Conservation (phyloP, 2,113 vertebrate genomes). For the Tychaedon coryphoeus region DNA sequence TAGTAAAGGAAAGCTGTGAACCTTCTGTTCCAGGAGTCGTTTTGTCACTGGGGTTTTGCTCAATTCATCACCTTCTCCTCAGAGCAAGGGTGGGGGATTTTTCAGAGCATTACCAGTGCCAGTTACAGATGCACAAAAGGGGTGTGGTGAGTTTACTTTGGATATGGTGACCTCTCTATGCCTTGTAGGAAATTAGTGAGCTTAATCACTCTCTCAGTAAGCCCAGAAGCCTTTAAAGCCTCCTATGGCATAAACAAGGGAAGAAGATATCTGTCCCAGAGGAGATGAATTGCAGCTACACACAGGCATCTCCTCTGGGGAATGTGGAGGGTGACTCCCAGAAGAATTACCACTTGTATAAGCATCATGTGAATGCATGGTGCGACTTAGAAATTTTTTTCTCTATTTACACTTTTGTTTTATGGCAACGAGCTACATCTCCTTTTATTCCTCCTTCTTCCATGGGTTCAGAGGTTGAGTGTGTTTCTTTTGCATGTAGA, state of each 20-base stretch:
- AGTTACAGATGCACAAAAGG: neutral
- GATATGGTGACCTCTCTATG: neutral
- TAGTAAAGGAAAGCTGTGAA: neutral
- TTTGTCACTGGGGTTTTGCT: neutral
- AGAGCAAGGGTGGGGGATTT: accelerated
- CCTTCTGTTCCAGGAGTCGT: neutral
- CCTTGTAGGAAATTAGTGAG: neutral
- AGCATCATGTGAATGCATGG: neutral
- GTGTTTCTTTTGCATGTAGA: neutral
- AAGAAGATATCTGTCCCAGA: neutral
- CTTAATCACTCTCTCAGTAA: neutral
- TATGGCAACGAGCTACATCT: neutral
- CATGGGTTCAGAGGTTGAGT: neutral
- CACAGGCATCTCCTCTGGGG: neutral
- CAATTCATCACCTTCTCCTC: neutral
- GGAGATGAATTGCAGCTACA: neutral
- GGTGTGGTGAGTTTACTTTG: neutral
- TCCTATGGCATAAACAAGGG: neutral
- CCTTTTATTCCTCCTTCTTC: neutral
- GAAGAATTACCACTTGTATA: neutral
- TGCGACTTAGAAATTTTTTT: neutral
- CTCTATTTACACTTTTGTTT: neutral
- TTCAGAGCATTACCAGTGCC: accelerated
- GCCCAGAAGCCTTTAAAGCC: neutral
- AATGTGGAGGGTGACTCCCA: neutral